phyloP scores from a whole-genome alignment of 2,113 vertebrate species.

The Rissa tridactyla region DNA sequence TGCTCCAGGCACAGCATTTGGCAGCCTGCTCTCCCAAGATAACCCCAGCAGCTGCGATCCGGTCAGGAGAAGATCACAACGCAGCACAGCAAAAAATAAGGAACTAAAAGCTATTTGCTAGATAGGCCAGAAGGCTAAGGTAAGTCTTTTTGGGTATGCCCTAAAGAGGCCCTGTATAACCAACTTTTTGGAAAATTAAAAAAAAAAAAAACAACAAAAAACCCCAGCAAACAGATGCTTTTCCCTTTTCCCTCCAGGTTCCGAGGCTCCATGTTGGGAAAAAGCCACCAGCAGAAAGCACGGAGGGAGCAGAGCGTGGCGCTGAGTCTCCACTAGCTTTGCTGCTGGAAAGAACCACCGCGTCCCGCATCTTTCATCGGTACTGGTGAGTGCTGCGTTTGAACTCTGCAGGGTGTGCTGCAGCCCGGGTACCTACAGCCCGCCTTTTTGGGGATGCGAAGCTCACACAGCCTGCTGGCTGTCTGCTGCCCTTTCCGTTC shows the following conservation, averaged over 20 bases:
- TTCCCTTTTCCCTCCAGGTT: neutral
- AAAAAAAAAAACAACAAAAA: too few species aligned
- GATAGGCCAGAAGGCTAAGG: neutral
- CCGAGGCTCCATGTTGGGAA: neutral
- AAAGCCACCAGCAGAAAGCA: neutral
- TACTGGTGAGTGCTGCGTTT: neutral
- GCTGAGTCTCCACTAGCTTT: neutral
- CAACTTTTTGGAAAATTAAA: neutral
- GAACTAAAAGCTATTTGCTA: neutral
- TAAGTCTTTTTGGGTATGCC: neutral
- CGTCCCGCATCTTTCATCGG: accelerated
- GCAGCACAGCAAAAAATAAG: neutral
- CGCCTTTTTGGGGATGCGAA: too few species aligned
- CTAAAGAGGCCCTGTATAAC: neutral
- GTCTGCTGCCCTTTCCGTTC: neutral
- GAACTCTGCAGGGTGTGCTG: neutral
- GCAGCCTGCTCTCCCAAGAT: neutral
- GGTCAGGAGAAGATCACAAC: neutral
- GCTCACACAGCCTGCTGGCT: neutral
- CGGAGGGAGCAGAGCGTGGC: neutral
- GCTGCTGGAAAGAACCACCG: neutral
- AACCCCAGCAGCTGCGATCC: neutral
- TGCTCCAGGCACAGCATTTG: neutral
- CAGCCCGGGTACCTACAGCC: too few species aligned
- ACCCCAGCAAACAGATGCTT: neutral